phyloP scores from a whole-genome alignment of 2,797 vertebrate genomes.

The Bryconaethiops microstoma region DNA sequence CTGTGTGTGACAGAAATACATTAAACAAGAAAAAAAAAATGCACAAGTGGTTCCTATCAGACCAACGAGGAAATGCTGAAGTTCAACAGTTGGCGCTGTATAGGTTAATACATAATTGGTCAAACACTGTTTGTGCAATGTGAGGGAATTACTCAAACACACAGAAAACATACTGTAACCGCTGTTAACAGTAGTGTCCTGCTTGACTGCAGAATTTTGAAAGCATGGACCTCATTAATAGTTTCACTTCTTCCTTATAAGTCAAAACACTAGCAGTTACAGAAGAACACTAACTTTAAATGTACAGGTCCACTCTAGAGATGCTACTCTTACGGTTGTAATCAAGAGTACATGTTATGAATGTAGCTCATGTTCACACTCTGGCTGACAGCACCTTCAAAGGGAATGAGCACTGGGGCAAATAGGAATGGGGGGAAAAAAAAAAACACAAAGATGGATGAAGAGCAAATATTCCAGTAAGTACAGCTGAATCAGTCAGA shows the following conservation, averaged over 20 bases:
- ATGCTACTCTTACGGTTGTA: neutral
- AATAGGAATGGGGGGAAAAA: neutral
- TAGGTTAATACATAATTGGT: conserved; percentile 23
- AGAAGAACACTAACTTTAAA: neutral
- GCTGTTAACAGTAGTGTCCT: neutral
- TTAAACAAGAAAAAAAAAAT: conserved; percentile 2
- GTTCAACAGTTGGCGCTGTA: neutral
- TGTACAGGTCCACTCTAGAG: neutral
- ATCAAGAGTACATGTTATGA: neutral
- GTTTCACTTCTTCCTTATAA: neutral
- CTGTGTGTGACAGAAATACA: neutral
- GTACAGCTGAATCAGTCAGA: conserved; percentile 13
- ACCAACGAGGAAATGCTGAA: neutral
- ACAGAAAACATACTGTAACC: conserved; percentile 5
- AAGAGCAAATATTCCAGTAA: conserved; percentile 14
- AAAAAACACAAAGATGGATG: neutral
- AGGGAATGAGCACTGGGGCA: neutral
- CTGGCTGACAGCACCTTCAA: neutral
- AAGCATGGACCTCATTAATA: neutral
- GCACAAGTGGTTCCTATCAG: neutral
- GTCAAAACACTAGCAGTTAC: neutral
- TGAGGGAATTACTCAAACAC: neutral
- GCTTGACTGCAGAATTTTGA: neutral
- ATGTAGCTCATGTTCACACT: neutral
- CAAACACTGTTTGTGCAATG: conserved; percentile 14